phyloP scores from a whole-genome alignment of 1,140 invertebrate genomes.

The Diorhabda carinulata region DNA sequence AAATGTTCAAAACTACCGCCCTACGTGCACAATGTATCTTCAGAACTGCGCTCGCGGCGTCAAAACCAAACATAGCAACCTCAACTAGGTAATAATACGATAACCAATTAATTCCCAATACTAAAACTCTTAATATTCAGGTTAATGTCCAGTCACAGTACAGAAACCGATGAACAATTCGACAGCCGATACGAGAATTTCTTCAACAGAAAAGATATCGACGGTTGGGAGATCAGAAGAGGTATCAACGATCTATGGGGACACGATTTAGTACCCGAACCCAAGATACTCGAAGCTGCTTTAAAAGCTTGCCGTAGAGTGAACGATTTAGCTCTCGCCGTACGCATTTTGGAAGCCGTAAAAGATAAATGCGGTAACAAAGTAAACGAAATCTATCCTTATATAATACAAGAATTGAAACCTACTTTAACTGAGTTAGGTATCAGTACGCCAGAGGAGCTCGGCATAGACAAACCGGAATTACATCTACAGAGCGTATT shows the following conservation, averaged over 20 bases:
- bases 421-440: slow-evolving; percentile 92
- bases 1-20: slow-evolving; percentile 41
- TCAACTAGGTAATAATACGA: slow-evolving; percentile 12
- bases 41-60: slow-evolving; percentile 25
- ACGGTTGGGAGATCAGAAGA: slow-evolving; percentile 94
- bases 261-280: slow-evolving; percentile 93
- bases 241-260: slow-evolving; percentile 78
- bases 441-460: slow-evolving; percentile 88
- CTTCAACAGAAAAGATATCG: slow-evolving; percentile 87
- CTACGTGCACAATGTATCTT: slow-evolving; percentile 32
- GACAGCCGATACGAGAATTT: slow-evolving; percentile 70
- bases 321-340: slow-evolving; percentile 90
- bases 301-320: slow-evolving; percentile 87
- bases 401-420: slow-evolving; percentile 86
- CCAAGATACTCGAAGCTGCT: slow-evolving; percentile 87
- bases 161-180: slow-evolving; percentile 47
- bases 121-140: slow-evolving; percentile 15
- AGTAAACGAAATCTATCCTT: slow-evolving; percentile 82
- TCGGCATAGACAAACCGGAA: slow-evolving; percentile 97
- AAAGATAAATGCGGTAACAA: slow-evolving; percentile 86
- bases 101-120: neutral
- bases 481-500: slow-evolving; percentile 74
- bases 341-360: slow-evolving; percentile 88
- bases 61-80: slow-evolving; percentile 30
- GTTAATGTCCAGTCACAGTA: slow-evolving; percentile 40